A percentile compares a stretch with the other conserved stretches of the same genome.
Conservation (phyloP, 2,888 invertebrate species). For the Byasa hedistus region DNA sequence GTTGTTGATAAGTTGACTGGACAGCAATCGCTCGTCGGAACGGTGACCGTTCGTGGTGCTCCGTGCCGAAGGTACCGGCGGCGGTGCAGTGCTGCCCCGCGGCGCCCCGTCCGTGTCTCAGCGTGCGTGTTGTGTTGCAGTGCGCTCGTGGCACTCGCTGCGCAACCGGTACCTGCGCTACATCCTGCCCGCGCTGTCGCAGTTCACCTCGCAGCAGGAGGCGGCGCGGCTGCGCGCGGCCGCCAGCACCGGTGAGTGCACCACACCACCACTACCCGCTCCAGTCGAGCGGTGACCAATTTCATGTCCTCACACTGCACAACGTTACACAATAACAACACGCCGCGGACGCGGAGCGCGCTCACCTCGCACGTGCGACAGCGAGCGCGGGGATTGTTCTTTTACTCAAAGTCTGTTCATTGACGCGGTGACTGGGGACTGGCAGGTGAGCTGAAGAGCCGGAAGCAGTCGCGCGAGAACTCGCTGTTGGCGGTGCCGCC, state of each 20-base stretch:
- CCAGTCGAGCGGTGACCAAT: not conserved
- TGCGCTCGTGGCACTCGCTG: constrained; percentile 69
- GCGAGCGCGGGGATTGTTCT: not conserved
- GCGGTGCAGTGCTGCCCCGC: not conserved
- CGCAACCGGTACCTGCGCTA: constrained; percentile 71
- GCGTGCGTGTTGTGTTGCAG: constrained; percentile 39
- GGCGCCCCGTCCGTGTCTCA: no score
- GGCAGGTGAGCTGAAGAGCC: constrained; percentile 35
- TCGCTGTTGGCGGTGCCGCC: constrained; percentile 29
- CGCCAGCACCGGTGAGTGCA: constrained; percentile 8
- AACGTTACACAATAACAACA: not conserved
- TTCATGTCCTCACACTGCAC: not conserved
- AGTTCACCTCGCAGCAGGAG: constrained; percentile 49
- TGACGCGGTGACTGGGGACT: not conserved
- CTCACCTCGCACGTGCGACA: not conserved
- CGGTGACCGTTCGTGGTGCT: not conserved
- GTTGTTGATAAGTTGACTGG: no score
- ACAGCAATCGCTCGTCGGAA: no score
- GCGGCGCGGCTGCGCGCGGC: constrained; percentile 35
- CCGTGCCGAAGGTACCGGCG: not conserved
- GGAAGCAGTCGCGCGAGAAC: constrained; percentile 18
- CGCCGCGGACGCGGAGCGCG: not conserved
- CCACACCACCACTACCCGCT: not conserved
- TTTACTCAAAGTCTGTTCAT: not conserved
- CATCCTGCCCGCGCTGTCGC: constrained; percentile 58